Evolutionary conservation across 1,140 invertebrate genomes (phyloP).

Genomic region (Pogonus chalceus): DNA sequence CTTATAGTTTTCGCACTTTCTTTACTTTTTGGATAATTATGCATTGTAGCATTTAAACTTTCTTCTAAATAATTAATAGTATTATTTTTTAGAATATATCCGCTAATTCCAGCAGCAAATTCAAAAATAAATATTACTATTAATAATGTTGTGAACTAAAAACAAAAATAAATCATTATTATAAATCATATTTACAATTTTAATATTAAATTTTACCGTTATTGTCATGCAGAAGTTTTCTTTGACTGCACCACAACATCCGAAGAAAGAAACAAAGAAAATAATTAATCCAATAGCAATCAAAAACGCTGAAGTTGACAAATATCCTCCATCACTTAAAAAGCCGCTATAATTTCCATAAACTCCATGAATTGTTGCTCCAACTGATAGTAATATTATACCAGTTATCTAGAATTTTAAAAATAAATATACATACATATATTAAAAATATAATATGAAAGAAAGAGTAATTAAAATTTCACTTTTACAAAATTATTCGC

Average conservation of each 20-base stretch:
- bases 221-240: conserved; percentile 79
- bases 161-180: neutral
- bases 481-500: neutral
- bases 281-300: conserved; percentile 69
- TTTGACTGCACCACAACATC: conserved; percentile 76
- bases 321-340: conserved; percentile 52
- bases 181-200: neutral
- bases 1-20: conserved; percentile 55
- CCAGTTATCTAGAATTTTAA: conserved; percentile 29
- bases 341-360: conserved; percentile 58
- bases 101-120: conserved; percentile 71
- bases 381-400: conserved; percentile 51
- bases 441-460: neutral
- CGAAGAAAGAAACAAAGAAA: conserved; percentile 75
- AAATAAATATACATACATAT: too few species aligned
- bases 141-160: conserved; percentile 70
- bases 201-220: conserved; percentile 43
- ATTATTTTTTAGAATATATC: conserved; percentile 64
- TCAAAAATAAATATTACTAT: conserved; percentile 74
- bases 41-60: conserved; percentile 53
- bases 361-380: conserved; percentile 51
- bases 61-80: conserved; percentile 49
- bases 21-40: conserved; percentile 46
- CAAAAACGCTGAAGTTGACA: conserved; percentile 62
- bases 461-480: neutral